Percentiles rank a stretch among this genome's conserved stretches.
Evolutionary conservation across 2,797 vertebrate species (phyloP).

Genomic region (Moxostoma hubbsi): DNA sequence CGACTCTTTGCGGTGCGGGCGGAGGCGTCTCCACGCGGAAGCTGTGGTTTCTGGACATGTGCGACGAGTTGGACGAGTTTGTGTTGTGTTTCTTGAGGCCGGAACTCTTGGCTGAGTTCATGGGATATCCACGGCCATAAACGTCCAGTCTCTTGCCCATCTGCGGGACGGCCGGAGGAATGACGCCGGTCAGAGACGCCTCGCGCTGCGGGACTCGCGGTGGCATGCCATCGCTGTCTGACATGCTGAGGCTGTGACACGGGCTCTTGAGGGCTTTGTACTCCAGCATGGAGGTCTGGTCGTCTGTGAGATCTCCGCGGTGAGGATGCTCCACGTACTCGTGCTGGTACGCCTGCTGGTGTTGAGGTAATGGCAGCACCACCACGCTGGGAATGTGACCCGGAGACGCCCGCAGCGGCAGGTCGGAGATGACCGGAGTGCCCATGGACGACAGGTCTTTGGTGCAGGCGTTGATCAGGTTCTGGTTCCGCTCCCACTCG

Average conservation of each 20-base stretch:
- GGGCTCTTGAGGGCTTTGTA: conserved; percentile 95
- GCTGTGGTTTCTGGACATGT: conserved; percentile 94
- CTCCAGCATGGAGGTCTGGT: conserved; percentile 93
- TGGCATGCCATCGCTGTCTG: conserved; percentile 87
- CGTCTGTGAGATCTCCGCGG: conserved; percentile 85
- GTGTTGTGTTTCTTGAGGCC: conserved; percentile 91
- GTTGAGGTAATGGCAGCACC: conserved; percentile 89
- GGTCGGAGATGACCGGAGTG: conserved; percentile 90
- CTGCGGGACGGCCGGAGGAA: conserved; percentile 86
- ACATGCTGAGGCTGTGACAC: conserved; percentile 84
- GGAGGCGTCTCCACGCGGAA: conserved; percentile 93
- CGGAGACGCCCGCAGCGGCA: conserved; percentile 90
- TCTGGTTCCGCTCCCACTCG: conserved; percentile 97
- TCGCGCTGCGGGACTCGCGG: conserved; percentile 96
- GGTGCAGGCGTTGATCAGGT: conserved; percentile 96
- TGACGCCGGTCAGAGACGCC: conserved; percentile 87
- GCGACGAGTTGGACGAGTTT: conserved; percentile 98
- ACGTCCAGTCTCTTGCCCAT: conserved; percentile 94
- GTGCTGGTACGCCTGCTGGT: conserved; percentile 92
- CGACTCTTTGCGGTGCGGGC: conserved; percentile 94
- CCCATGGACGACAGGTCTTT: conserved; percentile 92
- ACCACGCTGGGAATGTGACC: conserved; percentile 97
- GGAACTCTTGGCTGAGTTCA: conserved; percentile 84
- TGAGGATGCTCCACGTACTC: conserved; percentile 98
- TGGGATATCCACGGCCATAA: conserved; percentile 84